Base-by-base conservation (phyloP, 2,797 vertebrate species). In the Eulemur albifrons region DNA sequence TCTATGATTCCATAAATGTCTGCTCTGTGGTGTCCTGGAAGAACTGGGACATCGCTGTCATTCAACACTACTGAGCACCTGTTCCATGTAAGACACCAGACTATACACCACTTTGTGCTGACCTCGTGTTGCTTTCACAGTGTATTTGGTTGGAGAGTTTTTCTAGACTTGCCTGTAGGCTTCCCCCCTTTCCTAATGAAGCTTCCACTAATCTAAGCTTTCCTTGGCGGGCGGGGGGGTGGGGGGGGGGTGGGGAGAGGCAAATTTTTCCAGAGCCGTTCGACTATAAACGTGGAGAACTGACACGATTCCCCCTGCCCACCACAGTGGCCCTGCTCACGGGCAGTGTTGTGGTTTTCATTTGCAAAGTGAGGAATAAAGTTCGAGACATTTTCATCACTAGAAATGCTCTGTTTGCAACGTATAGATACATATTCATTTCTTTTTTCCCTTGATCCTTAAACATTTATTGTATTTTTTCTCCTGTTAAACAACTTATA, bases 31-130 rank as follows among this genome's bases (percentile, higher is more conserved):
- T 69, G 73, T 70, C 7, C 23, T 30, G 32, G 52, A 40, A 79
- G 61, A 88, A 4, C 32, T 63, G 12, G 30, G 30, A 45, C 4
- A 1, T 11, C 0, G 0, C 48, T 35, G 9, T 21, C 50, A 13
- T 30, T 40, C n/a, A n/a, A 11, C 20, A 52, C 73, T 32, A 7
- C 81, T 10, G 32, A 35, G 35, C 48, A 18, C 15, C 54, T 27
- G 57, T 59, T 12, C 57, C 25, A 5, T 27, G 57, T 11, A 27
- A 59, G 23, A 65, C 17, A 11, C 14, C 23, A 38, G 6, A 18
- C 35, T 32, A 1, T 14, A n/a, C 3, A 1, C 1, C 2, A 2
- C 20, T 48, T 20, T 3, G 20, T 61, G 40, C 18, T 23, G 12
- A 17, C 38, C 21, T 12, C 18, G 0, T 0, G 38, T 0, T 48